phyloP scores from a whole-genome alignment of 92 coral and sea anemone species.

The Pocillopora meandrina region DNA sequence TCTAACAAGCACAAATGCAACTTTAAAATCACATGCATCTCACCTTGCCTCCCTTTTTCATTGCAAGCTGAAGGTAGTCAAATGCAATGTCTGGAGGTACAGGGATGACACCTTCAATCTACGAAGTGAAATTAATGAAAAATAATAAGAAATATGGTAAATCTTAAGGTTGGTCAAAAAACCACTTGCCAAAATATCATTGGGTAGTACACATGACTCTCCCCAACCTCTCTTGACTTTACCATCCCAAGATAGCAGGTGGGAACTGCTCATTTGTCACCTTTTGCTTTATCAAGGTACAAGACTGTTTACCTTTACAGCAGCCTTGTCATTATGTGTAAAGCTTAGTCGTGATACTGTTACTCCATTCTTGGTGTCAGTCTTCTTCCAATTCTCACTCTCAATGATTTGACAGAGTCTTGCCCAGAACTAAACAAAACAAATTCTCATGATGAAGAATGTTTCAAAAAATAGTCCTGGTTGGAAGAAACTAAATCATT shows the following conservation, averaged over 20 bases:
- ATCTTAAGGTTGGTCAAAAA: background rate
- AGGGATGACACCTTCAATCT: slow-evolving; percentile 88
- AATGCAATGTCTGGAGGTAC: slow-evolving; percentile 79
- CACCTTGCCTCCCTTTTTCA: slow-evolving; percentile 94
- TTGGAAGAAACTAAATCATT: too few species aligned
- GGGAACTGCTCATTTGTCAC: too few species aligned
- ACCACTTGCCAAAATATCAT: background rate
- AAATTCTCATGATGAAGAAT: background rate
- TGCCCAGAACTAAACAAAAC: slow-evolving; percentile 72
- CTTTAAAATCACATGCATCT: background rate
- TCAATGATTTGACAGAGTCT: slow-evolving; percentile 60
- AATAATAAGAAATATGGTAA: too few species aligned
- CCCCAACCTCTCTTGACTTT: background rate
- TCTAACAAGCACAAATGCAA: background rate
- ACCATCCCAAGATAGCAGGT: too few species aligned
- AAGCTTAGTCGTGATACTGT: slow-evolving; percentile 86
- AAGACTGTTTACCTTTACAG: slow-evolving; percentile 59
- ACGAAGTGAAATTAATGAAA: background rate
- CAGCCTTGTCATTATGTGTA: slow-evolving; percentile 60
- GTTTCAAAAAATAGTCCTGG: too few species aligned
- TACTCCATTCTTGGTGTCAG: slow-evolving; percentile 86
- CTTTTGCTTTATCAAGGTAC: background rate
- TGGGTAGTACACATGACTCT: background rate
- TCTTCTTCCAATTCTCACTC: slow-evolving; percentile 79
- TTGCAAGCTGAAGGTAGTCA: slow-evolving; percentile 81